Conservation (phyloP, 2,888 invertebrate genomes). For the Gymnocheta viridis region DNA sequence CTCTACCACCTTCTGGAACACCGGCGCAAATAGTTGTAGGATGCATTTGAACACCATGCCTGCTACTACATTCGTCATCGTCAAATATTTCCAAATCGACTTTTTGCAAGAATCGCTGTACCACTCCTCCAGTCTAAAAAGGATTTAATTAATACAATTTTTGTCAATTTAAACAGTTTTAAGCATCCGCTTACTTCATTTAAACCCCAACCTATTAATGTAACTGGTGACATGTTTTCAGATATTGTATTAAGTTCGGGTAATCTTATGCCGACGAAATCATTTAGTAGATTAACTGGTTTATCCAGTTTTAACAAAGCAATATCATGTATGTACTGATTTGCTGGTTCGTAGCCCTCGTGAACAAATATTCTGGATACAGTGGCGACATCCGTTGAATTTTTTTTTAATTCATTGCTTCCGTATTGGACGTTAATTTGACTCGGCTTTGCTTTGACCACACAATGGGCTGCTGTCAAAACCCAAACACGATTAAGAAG, state of each 20-base stretch:
- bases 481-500: conserved; percentile 78
- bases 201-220: conserved; percentile 81
- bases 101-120: conserved; percentile 79
- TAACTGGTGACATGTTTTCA: conserved; percentile 72
- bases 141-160: background rate
- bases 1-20: conserved; percentile 81
- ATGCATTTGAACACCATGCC: conserved; percentile 76
- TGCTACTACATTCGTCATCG: conserved; percentile 79
- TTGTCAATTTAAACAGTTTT: background rate
- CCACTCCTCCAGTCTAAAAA: conserved; percentile 78
- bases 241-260: conserved; percentile 72
- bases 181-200: conserved; percentile 74
- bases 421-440: conserved; percentile 78
- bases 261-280: conserved; percentile 75
- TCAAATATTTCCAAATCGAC: conserved; percentile 80
- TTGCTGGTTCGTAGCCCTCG: conserved; percentile 74
- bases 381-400: conserved; percentile 73
- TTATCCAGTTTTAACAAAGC: conserved; percentile 75
- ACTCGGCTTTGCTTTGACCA: conserved; percentile 70
- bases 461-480: conserved; percentile 80
- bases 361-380: conserved; percentile 76
- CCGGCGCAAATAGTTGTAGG: conserved; percentile 82
- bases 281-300: conserved; percentile 69
- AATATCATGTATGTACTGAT: conserved; percentile 77
- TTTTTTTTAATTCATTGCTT: conserved; percentile 73